These are phyloP conservation scores for Argyra leucocephala DNA, from an alignment of 2,888 invertebrate species.

Conservation along the genomic window DNA sequence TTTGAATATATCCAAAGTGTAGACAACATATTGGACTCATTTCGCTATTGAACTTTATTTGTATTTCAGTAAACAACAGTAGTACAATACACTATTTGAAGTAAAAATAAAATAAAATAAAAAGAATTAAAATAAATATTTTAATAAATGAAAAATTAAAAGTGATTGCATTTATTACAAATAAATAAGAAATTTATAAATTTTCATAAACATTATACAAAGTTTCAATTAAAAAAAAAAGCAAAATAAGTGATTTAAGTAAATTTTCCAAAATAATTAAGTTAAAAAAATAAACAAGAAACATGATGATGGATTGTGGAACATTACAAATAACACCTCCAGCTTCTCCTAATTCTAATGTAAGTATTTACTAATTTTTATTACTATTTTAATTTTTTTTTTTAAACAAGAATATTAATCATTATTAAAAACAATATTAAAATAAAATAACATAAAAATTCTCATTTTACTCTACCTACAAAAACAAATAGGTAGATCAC, in stretches of 20 bases:
- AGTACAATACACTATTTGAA: no score
- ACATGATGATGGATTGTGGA: background rate
- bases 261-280: no score
- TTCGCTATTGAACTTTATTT: background rate
- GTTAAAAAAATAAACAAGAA: background rate
- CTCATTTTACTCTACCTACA: constrained; percentile 1
- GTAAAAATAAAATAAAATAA: background rate
- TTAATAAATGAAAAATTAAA: background rate
- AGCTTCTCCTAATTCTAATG: background rate
- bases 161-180: no score
- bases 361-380: background rate
- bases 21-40: background rate
- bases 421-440: background rate
- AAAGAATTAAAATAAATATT: background rate
- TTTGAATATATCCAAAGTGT: no score
- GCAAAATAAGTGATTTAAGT: no score
- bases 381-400: background rate
- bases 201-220: no score
- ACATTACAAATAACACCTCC: background rate
- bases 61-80: background rate
- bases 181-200: no score
- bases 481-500: constrained; percentile 8
- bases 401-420: background rate
- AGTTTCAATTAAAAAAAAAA: no score
- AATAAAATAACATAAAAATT: background rate